Evolutionary conservation across 2,113 vertebrate species (phyloP).

Genomic region (Cyprinodon tularosa): DNA sequence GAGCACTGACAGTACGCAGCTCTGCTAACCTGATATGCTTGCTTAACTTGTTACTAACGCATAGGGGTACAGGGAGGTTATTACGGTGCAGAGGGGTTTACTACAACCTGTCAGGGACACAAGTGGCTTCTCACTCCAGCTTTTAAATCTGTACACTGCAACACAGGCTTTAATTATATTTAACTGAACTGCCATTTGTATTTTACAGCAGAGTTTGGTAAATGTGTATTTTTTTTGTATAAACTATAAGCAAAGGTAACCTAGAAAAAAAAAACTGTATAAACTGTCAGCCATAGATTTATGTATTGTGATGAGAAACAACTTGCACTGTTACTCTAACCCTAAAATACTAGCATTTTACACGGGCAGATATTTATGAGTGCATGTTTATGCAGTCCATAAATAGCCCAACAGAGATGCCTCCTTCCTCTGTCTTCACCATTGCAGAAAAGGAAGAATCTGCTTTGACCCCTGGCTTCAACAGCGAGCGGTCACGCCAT

Average conservation of each 20-base stretch:
- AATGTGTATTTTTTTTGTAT: background rate
- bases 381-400: slow-evolving; percentile 24
- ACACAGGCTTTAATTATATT: background rate
- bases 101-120: slow-evolving; percentile 44
- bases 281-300: background rate
- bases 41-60: slow-evolving; percentile 11
- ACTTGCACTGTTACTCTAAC: background rate
- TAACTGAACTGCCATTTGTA: background rate
- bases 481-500: slow-evolving; percentile 18
- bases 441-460: slow-evolving; percentile 53
- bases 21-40: slow-evolving; percentile 43
- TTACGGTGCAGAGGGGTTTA: slow-evolving; percentile 10
- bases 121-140: slow-evolving; percentile 20
- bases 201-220: background rate
- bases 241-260: background rate
- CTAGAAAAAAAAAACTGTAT: background rate
- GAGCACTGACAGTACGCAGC: slow-evolving; percentile 26
- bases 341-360: slow-evolving; percentile 2
- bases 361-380: slow-evolving; percentile 11
- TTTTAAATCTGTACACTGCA: background rate
- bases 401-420: slow-evolving; percentile 56
- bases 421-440: slow-evolving; percentile 47
- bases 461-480: slow-evolving; percentile 38
- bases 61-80: slow-evolving; percentile 11
- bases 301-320: background rate